These are phyloP conservation scores for Grammomys dolichurus DNA, from an alignment of 2,113 vertebrate species.

Conservation along the genomic window DNA sequence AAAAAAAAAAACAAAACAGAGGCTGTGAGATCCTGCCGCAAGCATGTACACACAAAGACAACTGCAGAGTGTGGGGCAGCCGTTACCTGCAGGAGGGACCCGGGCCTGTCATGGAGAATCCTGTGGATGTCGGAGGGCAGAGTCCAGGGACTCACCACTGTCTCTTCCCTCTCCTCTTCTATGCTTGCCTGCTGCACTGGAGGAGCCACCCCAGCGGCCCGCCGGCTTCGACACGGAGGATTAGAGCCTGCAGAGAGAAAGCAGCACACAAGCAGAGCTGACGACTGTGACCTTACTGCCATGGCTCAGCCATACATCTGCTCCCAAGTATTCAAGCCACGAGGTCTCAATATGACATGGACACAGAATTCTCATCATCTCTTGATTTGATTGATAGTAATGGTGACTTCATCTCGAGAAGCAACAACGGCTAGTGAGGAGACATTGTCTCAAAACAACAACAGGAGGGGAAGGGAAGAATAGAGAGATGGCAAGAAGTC, in stretches of 20 bases:
- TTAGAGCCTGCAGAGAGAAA: constrained; percentile 75
- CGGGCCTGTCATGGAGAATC: constrained; percentile 79
- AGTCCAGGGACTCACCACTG: constrained; percentile 86
- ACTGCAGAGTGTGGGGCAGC: neutral
- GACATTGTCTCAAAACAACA: neutral
- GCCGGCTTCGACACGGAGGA: neutral
- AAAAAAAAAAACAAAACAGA: neutral
- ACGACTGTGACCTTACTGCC: neutral
- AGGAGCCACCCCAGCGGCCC: neutral
- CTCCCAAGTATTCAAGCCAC: neutral
- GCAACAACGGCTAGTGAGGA: neutral
- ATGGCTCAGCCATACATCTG: neutral
- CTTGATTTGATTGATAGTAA: constrained; percentile 7
- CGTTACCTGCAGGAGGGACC: constrained; percentile 80
- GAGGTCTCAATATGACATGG: neutral
- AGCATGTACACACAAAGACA: too few species aligned
- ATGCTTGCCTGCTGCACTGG: neutral
- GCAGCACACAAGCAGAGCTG: neutral
- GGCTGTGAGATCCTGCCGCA: neutral
- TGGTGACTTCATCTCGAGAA: neutral
- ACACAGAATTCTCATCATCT: neutral
- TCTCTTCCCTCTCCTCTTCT: constrained; percentile 79
- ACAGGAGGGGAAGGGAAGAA: neutral
- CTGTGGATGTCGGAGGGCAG: constrained; percentile 83
- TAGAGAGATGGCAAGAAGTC: too few species aligned